phyloP scores from a whole-genome alignment of 2,113 vertebrate species.

The Aegithalos caudatus region DNA sequence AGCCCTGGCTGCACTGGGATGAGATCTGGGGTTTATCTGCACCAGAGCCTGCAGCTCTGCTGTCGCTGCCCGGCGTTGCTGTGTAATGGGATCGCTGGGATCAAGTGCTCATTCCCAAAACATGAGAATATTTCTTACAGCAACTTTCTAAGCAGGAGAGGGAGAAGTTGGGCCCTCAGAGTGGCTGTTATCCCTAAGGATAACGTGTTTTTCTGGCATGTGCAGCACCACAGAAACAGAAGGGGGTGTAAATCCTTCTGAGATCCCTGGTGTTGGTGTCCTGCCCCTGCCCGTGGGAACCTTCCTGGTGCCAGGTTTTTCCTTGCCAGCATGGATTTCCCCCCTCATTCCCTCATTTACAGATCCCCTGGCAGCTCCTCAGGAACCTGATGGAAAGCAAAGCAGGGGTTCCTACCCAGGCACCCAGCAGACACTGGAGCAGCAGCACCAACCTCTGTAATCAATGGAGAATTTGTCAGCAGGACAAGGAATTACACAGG shows the following conservation, averaged over 20 bases:
- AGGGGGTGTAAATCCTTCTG: neutral
- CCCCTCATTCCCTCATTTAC: neutral
- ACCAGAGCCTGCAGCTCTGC: neutral
- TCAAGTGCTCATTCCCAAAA: conserved; percentile 28
- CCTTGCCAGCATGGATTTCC: neutral
- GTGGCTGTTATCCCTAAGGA: fast-evolving
- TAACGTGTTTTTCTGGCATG: neutral
- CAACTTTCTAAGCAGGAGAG: neutral
- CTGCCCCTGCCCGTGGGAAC: neutral
- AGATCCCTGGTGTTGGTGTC: fast-evolving
- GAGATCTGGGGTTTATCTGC: neutral
- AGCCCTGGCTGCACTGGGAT: fast-evolving
- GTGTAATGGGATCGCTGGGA: neutral
- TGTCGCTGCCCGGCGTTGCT: fast-evolving
- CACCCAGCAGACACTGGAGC: neutral
- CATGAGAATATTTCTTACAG: neutral
- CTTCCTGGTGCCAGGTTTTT: neutral
- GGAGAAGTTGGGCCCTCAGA: neutral
- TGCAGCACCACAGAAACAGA: too few species aligned
- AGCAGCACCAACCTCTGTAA: neutral
- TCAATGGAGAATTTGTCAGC: neutral
- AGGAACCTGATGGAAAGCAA: neutral
- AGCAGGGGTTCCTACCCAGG: neutral
- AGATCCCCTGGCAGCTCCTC: neutral
- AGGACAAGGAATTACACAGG: fast-evolving